Conservation (phyloP, 2,113 vertebrate species). For the Chrysochloris asiatica region DNA sequence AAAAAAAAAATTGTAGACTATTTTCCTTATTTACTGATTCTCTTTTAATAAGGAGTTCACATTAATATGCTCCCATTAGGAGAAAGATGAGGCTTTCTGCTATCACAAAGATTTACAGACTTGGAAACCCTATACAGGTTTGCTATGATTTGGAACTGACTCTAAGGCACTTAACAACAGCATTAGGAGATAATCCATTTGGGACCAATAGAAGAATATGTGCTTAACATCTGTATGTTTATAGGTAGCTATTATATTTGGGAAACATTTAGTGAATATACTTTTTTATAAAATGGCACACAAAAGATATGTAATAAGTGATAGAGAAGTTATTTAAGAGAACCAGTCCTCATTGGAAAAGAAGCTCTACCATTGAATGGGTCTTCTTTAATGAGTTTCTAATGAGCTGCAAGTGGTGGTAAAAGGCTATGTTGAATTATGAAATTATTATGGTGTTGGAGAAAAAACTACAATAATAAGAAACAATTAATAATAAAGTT, state of each 20-base stretch:
- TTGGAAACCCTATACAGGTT: too few species aligned
- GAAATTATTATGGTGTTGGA: constrained; percentile 38
- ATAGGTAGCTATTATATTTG: not conserved
- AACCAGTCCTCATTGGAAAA: not conserved
- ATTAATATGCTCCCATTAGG: not conserved
- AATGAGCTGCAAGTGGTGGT: not conserved
- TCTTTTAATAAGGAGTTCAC: not conserved
- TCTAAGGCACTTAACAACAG: too few species aligned
- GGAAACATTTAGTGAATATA: not conserved
- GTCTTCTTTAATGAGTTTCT: not conserved
- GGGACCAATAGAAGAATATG: not conserved
- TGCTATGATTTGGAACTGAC: too few species aligned
- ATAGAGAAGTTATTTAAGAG: not conserved
- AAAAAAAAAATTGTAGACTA: not conserved
- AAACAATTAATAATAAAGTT: constrained; percentile 32
- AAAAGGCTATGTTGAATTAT: constrained; percentile 27
- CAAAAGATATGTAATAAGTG: not conserved
- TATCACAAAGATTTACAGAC: too few species aligned
- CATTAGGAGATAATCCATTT: not conserved
- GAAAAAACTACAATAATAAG: not conserved
- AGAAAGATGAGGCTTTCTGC: too few species aligned
- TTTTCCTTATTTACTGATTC: not conserved
- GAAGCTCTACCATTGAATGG: not conserved
- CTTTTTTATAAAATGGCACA: not conserved
- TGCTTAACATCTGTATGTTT: not conserved